phyloP scores from a whole-genome alignment of 2,888 invertebrate species.

The Operophtera brumata region DNA sequence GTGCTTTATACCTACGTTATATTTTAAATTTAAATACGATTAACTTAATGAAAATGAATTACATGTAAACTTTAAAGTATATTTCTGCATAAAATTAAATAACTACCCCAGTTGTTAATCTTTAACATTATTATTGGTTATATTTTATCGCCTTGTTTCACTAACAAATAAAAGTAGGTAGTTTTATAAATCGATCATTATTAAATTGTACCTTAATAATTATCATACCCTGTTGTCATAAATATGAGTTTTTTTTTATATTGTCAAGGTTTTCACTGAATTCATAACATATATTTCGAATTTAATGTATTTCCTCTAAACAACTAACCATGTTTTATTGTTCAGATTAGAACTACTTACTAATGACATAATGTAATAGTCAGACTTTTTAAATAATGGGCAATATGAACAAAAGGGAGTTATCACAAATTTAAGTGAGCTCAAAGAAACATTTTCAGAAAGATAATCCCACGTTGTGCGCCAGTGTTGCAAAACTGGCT shows the following conservation, averaged over 20 bases:
- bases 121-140: constrained; percentile 63
- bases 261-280: constrained; percentile 5
- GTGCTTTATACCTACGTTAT: constrained; percentile 81
- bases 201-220: constrained; percentile 21
- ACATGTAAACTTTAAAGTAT: constrained; percentile 76
- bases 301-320: neutral
- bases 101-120: constrained; percentile 74
- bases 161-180: constrained; percentile 30
- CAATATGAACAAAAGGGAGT: neutral
- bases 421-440: too few species aligned
- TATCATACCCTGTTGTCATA: constrained; percentile 16
- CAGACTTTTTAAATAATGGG: neutral
- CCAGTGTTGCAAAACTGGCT: constrained; percentile 24
- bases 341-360: too few species aligned
- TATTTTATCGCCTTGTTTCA: constrained; percentile 70
- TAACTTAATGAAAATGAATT: constrained; percentile 75
- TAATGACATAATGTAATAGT: neutral
- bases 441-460: neutral
- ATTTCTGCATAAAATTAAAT: constrained; percentile 67
- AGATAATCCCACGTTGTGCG: constrained; percentile 19
- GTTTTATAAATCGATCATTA: constrained; percentile 30
- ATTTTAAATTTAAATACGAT: constrained; percentile 78
- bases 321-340: neutral
- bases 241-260: neutral
- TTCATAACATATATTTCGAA: neutral